Percentiles rank a stretch among this genome's conserved stretches.
Evolutionary conservation across 2,888 invertebrate species (phyloP).

Genomic region (Balanococcus diminutus): DNA sequence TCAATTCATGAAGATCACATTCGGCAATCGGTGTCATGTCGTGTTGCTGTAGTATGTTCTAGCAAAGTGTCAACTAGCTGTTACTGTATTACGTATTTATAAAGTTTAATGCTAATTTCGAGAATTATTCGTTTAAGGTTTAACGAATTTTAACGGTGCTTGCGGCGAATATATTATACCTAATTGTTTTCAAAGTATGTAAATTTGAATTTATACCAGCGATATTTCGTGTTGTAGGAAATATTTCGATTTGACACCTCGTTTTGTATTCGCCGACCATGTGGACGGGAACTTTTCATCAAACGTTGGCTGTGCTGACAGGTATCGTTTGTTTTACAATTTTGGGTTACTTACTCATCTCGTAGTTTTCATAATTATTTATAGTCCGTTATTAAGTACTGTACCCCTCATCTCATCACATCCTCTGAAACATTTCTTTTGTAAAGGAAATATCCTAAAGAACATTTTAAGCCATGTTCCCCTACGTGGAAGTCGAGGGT

Average conservation of each 20-base stretch:
- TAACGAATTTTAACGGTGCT: neutral
- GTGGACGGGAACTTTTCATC: slow-evolving; percentile 20
- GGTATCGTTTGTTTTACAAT: neutral
- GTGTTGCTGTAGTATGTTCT: neutral
- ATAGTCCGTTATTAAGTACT: too few species aligned
- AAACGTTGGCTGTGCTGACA: slow-evolving; percentile 29
- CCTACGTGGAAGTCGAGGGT: too few species aligned
- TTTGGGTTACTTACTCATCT: neutral
- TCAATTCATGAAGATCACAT: neutral
- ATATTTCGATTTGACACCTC: neutral
- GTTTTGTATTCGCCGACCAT: neutral
- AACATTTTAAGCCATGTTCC: too few species aligned
- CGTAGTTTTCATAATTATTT: too few species aligned
- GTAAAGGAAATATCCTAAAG: too few species aligned
- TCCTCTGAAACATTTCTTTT: too few species aligned
- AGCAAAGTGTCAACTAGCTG: neutral
- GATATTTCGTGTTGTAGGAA: neutral
- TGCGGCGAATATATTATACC: neutral
- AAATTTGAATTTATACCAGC: neutral
- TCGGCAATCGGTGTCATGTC: too few species aligned
- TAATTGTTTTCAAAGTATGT: neutral
- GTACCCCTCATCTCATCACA: too few species aligned
- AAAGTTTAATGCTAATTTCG: neutral
- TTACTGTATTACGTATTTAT: neutral
- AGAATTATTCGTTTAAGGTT: neutral